A percentile compares a stretch with the other conserved stretches of the same genome.
Conservation (phyloP, 1,140 invertebrate genomes). For the Eciton burchellii region DNA sequence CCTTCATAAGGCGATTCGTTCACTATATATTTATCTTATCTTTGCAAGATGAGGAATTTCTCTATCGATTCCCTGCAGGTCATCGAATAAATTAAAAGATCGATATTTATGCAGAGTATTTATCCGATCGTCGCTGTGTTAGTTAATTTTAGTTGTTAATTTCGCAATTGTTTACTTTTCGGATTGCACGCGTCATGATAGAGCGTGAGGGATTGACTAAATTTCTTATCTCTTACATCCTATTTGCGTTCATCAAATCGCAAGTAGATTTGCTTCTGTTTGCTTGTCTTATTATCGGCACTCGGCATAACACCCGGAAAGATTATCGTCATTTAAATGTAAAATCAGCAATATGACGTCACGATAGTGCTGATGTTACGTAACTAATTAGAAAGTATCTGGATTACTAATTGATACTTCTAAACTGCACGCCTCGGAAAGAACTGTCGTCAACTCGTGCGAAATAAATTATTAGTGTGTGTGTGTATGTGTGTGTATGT, state of each 20-base stretch:
- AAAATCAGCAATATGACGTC: neutral
- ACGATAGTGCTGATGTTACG: neutral
- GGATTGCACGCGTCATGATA: neutral
- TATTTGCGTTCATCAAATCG: neutral
- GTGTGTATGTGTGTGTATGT: too few relatives aligned
- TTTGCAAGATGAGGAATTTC: neutral
- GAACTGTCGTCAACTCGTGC: too few relatives aligned
- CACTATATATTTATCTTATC: neutral
- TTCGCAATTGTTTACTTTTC: constrained; percentile 6
- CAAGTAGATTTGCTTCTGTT: constrained; percentile 15
- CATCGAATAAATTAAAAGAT: neutral
- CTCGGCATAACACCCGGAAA: neutral
- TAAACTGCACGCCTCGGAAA: too few relatives aligned
- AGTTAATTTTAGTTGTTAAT: neutral
- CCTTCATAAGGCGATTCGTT: neutral
- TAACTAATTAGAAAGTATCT: neutral
- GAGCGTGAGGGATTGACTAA: neutral
- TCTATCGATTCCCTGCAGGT: neutral
- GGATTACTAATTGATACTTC: neutral
- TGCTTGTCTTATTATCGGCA: constrained; percentile 7
- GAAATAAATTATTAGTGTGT: too few relatives aligned
- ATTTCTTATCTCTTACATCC: constrained; percentile 1
- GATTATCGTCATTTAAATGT: constrained; percentile 3
- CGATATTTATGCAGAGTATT: neutral
- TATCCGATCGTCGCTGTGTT: neutral